Base-by-base conservation (phyloP, 2,113 vertebrate species). In the Colius striatus region DNA sequence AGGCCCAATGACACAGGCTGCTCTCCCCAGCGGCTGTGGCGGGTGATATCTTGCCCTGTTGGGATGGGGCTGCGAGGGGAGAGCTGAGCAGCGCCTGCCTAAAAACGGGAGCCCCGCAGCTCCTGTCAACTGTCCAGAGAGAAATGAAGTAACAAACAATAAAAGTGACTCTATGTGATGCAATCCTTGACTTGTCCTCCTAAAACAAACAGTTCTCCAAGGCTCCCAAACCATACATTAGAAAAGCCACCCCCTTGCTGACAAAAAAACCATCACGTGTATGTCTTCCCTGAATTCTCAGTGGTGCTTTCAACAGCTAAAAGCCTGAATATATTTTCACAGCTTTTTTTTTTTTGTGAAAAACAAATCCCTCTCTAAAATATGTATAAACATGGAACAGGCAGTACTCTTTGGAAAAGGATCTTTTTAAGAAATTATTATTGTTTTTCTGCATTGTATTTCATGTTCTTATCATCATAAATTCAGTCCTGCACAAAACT, bases 1-100 rank as follows among this genome's bases (percentile, higher is more conserved):
- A 74, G 22, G 38, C 32, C 12, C 55, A 8, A 0, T 17, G 70
- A 79, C 45, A 17, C 61, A 6, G 62, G 53, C 66, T 29, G 66
- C 15, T 27, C 50, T 14, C 51, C 16, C 10, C 0, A 0, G 11
- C 43, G 3, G 5, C 83, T 21, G 3, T 3, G 1, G 58, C 2
- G 0, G 16, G 47, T 0, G 30, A 29, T 7, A 9, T 45, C 57
- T 27, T 17, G 9, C 0, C 1, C 80, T 25, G 34, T 4, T 41
- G 38, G 38, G 38, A 9, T 41, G 38, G 38, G 38, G 38, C 38
- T 41, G 38, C 38, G 17, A 53, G 27, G 11, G 30, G 62, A 67
- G 48, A n/a, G 43, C 62, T 30, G 5, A 47, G 65, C 61, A 60
- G 70, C 78, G 53, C 23, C 84, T 54, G 86, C 20, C 70, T 23